phyloP scores from a whole-genome alignment of 1,140 invertebrate species.

The Drosophila virilis region DNA sequence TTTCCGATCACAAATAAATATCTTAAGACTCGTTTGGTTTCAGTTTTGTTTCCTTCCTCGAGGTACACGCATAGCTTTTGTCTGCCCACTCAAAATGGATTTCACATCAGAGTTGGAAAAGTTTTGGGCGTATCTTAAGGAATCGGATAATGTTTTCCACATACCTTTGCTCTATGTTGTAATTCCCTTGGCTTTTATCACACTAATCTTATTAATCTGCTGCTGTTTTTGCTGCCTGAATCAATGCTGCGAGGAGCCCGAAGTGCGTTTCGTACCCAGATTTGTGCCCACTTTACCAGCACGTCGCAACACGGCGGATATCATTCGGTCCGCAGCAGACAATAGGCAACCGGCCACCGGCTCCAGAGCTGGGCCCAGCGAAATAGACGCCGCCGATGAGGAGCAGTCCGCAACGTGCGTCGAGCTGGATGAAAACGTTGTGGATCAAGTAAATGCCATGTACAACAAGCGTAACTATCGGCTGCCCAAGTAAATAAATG shows the following conservation, averaged over 20 bases:
- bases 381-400: not conserved
- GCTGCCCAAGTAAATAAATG: constrained; percentile 15
- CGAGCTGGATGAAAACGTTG: not conserved
- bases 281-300: not conserved
- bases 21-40: not conserved
- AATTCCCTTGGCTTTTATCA: not conserved
- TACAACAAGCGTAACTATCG: constrained; percentile 18
- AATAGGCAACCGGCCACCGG: no score
- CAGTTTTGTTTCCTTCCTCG: not conserved
- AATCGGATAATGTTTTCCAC: not conserved
- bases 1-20: no score
- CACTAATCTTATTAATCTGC: not conserved
- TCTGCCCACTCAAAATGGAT: constrained; percentile 6
- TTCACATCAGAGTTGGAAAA: not conserved
- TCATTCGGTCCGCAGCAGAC: not conserved
- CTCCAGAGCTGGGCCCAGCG: not conserved
- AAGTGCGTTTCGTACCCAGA: constrained; percentile 5
- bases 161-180: constrained; percentile 25
- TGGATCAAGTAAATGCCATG: not conserved
- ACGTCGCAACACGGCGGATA: not conserved
- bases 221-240: not conserved
- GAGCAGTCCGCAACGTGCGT: not conserved
- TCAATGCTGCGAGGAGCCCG: not conserved
- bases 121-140: not conserved
- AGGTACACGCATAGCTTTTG: not conserved